Evolutionary conservation across 2,888 invertebrate species (phyloP).

Genomic region (Stenoptilia bipunctidactyla): DNA sequence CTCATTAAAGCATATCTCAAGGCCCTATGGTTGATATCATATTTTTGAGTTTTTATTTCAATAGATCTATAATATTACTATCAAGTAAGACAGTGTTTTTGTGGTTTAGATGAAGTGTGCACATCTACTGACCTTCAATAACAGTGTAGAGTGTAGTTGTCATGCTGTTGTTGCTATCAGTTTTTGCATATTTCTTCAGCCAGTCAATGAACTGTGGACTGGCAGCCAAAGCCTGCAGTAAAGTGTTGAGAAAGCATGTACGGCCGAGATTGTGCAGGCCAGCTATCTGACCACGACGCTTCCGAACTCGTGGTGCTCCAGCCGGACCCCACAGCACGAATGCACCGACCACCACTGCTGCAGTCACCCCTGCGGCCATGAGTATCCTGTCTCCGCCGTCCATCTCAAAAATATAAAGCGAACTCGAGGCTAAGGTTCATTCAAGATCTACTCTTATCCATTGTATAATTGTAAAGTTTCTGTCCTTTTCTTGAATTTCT

Average conservation of each 20-base stretch:
- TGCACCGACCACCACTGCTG: conserved; percentile 85
- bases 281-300: conserved; percentile 80
- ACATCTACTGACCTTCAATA: conserved; percentile 76
- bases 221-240: conserved; percentile 90
- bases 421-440: too few relatives aligned
- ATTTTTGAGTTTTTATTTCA: too few relatives aligned
- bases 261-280: conserved; percentile 93
- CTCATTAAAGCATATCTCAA: too few relatives aligned
- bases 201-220: conserved; percentile 88
- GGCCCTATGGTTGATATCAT: too few relatives aligned
- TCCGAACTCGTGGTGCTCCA: conserved; percentile 72
- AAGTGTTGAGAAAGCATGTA: conserved; percentile 93
- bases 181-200: conserved; percentile 77
- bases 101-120: too few relatives aligned
- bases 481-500: too few relatives aligned
- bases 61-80: too few relatives aligned
- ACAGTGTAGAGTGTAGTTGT: conserved; percentile 81
- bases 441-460: too few relatives aligned
- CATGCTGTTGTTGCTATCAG: conserved; percentile 76
- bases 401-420: conserved; percentile 42
- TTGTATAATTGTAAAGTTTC: too few relatives aligned
- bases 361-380: conserved; percentile 84
- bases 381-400: conserved; percentile 82
- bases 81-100: too few relatives aligned
- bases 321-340: conserved; percentile 88